Percentiles rank a stretch among this genome's conserved stretches.
Evolutionary conservation across 2,888 invertebrate genomes (phyloP).

Genomic region (Mesoligia furuncula): DNA sequence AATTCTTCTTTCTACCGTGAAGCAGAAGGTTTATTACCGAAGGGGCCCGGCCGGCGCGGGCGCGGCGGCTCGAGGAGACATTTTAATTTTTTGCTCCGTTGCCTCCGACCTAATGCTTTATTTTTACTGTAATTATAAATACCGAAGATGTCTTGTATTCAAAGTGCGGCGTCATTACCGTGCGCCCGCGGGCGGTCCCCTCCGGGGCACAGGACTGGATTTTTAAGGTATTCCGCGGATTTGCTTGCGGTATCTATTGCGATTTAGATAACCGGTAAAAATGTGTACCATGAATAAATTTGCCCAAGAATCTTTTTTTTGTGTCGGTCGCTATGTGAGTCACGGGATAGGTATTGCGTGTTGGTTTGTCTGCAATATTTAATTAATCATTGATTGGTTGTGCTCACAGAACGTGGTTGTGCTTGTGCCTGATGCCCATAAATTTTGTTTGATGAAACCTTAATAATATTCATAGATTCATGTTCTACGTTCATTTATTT

Average conservation of each 20-base stretch:
- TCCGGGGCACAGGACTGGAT: conserved; percentile 11
- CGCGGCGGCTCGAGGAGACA: conserved; percentile 62
- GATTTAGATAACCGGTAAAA: neutral
- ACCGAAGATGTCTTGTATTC: conserved; percentile 71
- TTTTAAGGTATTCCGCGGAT: conserved; percentile 27
- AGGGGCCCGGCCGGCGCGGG: conserved; percentile 26
- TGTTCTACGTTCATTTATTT: neutral
- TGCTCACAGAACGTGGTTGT: too few relatives aligned
- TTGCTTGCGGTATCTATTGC: neutral
- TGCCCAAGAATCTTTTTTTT: neutral
- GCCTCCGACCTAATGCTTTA: conserved; percentile 77
- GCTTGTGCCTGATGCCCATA: neutral
- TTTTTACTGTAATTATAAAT: conserved; percentile 85
- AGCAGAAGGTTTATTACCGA: conserved; percentile 43
- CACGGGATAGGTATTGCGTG: neutral
- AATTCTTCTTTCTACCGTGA: conserved; percentile 24
- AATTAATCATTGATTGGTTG: neutral
- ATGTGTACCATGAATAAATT: neutral
- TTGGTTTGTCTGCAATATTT: neutral
- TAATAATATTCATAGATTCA: neutral
- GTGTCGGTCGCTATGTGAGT: neutral
- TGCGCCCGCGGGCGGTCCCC: conserved; percentile 41
- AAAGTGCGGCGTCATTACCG: conserved; percentile 60
- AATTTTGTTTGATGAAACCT: neutral
- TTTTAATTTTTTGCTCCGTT: conserved; percentile 88